Percentiles rank a stretch among this genome's conserved stretches.
Evolutionary conservation across 1,140 invertebrate genomes (phyloP).

Genomic region (Danaus plexippus): DNA sequence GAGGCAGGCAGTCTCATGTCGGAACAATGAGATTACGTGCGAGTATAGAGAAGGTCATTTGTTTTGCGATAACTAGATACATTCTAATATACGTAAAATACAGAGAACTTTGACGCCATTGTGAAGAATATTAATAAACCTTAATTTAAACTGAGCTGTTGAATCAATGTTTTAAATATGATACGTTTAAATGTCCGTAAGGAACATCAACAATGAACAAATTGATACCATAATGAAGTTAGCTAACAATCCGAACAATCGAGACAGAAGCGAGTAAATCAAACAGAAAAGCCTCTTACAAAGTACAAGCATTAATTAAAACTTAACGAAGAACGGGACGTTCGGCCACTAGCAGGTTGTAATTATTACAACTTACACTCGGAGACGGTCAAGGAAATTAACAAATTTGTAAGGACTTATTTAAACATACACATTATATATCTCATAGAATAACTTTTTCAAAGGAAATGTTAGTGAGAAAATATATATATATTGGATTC

Average conservation of each 20-base stretch:
- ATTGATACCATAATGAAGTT: conserved; percentile 10
- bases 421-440: no score
- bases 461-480: no score
- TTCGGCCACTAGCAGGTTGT: conserved; percentile 17
- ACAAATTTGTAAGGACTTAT: conserved; percentile 11
- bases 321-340: conserved; percentile 21
- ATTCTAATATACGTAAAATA: no score
- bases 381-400: conserved; percentile 31
- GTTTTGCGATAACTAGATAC: no score
- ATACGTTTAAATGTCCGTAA: no score
- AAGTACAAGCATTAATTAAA: conserved; percentile 31
- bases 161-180: no score
- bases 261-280: conserved; percentile 15
- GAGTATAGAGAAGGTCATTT: conserved; percentile 3
- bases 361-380: conserved; percentile 41
- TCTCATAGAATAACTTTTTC: no score
- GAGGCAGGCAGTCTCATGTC: background rate
- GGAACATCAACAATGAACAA: background rate
- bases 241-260: conserved; percentile 8
- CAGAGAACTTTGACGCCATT: no score
- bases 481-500: no score
- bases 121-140: no score
- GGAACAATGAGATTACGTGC: conserved; percentile 16
- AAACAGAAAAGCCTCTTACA: conserved; percentile 16
- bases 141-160: no score